phyloP scores from a whole-genome alignment of 2,888 invertebrate genomes.

The Euclidia mi region DNA sequence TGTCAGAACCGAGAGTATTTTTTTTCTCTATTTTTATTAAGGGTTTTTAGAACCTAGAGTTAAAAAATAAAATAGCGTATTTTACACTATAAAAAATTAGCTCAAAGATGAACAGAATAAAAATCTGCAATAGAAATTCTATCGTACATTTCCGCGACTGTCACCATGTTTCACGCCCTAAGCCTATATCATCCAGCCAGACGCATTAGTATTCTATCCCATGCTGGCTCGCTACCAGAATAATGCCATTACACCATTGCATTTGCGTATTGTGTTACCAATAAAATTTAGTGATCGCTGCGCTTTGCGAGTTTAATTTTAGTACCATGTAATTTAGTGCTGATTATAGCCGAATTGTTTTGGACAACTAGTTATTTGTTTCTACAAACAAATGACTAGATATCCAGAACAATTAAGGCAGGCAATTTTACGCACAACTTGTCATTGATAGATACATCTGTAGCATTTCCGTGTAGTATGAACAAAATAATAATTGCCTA shows the following conservation, averaged over 20 bases:
- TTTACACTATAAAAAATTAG: neutral
- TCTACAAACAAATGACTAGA: too few relatives aligned
- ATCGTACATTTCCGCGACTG: constrained; percentile 9
- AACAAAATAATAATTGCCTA: constrained; percentile 6
- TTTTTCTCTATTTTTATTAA: too few relatives aligned
- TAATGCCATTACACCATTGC: constrained; percentile 42
- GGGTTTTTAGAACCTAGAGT: too few relatives aligned
- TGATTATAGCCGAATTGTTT: constrained; percentile 5
- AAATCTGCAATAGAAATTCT: constrained; percentile 30
- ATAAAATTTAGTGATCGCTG: constrained; percentile 34
- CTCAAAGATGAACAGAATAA: constrained; percentile 30
- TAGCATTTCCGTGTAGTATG: constrained; percentile 1
- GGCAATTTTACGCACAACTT: neutral
- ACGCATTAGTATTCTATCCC: constrained; percentile 50
- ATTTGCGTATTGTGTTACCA: constrained; percentile 34
- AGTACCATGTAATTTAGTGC: constrained; percentile 12
- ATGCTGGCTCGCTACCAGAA: constrained; percentile 26
- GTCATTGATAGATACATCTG: constrained; percentile 3
- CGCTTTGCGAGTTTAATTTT: constrained; percentile 9
- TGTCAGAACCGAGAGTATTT: too few relatives aligned
- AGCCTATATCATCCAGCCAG: constrained; percentile 35
- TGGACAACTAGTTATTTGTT: neutral
- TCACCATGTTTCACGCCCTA: constrained; percentile 42
- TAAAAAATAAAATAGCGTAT: too few relatives aligned
- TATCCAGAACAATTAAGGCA: too few relatives aligned